These are phyloP conservation scores for Holothuria leucospilota DNA, from an alignment of 53 echinoderm and acorn worm genomes.

Conservation along the genomic window DNA sequence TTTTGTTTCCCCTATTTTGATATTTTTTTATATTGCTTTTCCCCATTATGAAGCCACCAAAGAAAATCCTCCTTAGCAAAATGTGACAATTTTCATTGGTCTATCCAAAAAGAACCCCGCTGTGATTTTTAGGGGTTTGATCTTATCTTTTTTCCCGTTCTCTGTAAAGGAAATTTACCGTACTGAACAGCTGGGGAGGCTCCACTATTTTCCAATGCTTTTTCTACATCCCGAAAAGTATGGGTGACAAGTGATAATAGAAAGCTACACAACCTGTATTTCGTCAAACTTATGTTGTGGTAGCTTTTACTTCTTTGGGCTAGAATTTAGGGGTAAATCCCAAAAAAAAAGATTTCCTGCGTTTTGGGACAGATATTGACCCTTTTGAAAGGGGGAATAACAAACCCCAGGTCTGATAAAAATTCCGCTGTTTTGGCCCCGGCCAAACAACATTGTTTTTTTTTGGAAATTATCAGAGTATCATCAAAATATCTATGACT, in stretches of 20 bases:
- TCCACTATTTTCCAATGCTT: constrained; percentile 39
- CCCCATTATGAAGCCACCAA: constrained; percentile 49
- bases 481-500: no score
- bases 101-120: constrained; percentile 61
- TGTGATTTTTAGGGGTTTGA: constrained; percentile 37
- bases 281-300: constrained; percentile 39
- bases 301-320: constrained; percentile 24
- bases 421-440: constrained; percentile 30
- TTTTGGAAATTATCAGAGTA: constrained; percentile 41
- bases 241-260: constrained; percentile 13
- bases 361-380: constrained; percentile 40
- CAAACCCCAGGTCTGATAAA: constrained; percentile 51
- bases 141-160: constrained; percentile 24
- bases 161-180: constrained; percentile 13
- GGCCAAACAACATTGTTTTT: not conserved
- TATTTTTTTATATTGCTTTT: not conserved
- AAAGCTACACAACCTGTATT: not conserved
- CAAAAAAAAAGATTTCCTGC: constrained; percentile 50
- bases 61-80: constrained; percentile 24
- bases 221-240: constrained; percentile 21
- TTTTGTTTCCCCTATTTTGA: not conserved
- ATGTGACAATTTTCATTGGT: constrained; percentile 36
- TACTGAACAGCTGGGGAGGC: constrained; percentile 34
- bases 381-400: constrained; percentile 44
- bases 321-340: constrained; percentile 52